Percentiles rank a stretch among this genome's conserved stretches.
These are phyloP conservation scores for Aleadryas rufinucha DNA, from an alignment of 2,113 vertebrate species.

Conservation along the genomic window DNA sequence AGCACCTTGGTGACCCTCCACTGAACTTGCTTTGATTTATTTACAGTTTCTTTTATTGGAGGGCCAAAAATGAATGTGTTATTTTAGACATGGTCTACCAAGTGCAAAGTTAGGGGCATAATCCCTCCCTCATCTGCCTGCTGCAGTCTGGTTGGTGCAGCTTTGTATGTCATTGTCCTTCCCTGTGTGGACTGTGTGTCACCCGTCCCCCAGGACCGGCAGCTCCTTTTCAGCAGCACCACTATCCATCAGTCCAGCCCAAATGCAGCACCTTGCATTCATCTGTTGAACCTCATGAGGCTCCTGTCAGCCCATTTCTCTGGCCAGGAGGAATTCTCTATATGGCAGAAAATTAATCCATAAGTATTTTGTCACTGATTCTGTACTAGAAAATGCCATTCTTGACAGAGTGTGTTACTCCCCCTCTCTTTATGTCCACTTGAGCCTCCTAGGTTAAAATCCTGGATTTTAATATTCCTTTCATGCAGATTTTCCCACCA, in stretches of 20 bases:
- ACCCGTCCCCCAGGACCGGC: too few relatives aligned
- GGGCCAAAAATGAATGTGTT: not conserved
- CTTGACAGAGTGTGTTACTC: not conserved
- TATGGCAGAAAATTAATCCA: not conserved
- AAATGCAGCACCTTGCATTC: not conserved
- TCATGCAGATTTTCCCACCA: slow-evolving; percentile 11
- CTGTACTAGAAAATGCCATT: not conserved
- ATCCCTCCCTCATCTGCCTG: not conserved
- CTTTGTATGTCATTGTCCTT: not conserved
- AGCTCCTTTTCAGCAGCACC: not conserved
- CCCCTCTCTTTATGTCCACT: not conserved
- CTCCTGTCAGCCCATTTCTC: not conserved
- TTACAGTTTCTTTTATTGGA: not conserved
- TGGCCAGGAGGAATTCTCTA: not conserved
- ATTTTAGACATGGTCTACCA: not conserved
- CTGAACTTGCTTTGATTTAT: not conserved
- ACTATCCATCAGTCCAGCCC: not conserved
- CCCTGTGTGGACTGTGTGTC: fast-evolving
- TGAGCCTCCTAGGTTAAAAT: not conserved
- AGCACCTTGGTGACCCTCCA: not conserved
- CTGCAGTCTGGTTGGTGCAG: not conserved
- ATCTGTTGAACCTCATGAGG: not conserved
- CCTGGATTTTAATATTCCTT: slow-evolving; percentile 27
- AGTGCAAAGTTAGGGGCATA: not conserved
- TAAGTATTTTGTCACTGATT: not conserved